These are phyloP conservation scores for Lottia gigantea DNA, from an alignment of 2,888 invertebrate genomes.

Conservation along the genomic window DNA sequence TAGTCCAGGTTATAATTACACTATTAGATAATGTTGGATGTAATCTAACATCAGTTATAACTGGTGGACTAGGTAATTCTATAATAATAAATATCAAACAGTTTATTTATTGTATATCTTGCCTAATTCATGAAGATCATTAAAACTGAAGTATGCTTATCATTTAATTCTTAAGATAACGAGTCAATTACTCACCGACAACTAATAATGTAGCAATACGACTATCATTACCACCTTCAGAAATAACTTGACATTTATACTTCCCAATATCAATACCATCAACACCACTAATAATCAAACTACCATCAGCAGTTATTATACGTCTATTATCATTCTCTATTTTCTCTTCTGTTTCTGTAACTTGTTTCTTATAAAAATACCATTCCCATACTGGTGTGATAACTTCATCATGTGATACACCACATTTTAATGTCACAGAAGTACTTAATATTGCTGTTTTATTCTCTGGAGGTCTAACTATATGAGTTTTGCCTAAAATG, in stretches of 20 bases:
- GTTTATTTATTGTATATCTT: too few species aligned
- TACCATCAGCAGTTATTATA: conserved; percentile 75
- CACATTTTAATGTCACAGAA: conserved; percentile 92
- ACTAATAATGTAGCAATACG: conserved; percentile 85
- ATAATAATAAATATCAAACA: conserved; percentile 34
- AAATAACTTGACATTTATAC: conserved; percentile 88
- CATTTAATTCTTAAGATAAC: background rate
- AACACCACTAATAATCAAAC: conserved; percentile 78
- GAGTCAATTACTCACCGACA: conserved; percentile 73
- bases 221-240: conserved; percentile 92
- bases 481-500: conserved; percentile 85
- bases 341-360: conserved; percentile 19
- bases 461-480: conserved; percentile 92
- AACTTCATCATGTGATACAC: conserved; percentile 86
- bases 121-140: too few species aligned
- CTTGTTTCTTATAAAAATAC: conserved; percentile 43
- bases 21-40: conserved; percentile 83
- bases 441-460: conserved; percentile 90
- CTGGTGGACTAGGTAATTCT: conserved; percentile 94
- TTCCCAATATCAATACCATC: conserved; percentile 85
- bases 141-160: too few species aligned
- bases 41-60: conserved; percentile 83
- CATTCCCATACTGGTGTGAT: conserved; percentile 56
- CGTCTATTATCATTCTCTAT: conserved; percentile 35
- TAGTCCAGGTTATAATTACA: conserved; percentile 93